Evolutionary conservation across 2,797 vertebrate species (phyloP).

Genomic region (Saguinus oedipus): DNA sequence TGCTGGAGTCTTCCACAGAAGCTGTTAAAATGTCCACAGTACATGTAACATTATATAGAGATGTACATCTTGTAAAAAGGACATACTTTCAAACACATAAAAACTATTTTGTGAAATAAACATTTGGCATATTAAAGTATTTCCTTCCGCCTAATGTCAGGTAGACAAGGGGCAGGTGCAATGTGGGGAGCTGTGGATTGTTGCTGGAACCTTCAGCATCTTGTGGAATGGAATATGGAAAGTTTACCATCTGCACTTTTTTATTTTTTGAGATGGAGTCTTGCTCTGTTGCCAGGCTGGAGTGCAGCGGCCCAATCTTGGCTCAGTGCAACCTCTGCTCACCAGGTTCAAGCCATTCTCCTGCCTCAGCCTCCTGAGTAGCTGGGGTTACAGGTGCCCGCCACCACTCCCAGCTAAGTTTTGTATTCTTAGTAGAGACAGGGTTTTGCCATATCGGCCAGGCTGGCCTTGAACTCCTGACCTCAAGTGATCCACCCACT

Average conservation of each 20-base stretch:
- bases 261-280: too few species aligned
- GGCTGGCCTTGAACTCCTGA: too few species aligned
- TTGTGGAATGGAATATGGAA: not conserved
- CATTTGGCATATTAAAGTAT: constrained; percentile 25
- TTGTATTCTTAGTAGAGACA: too few species aligned
- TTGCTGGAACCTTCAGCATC: not conserved
- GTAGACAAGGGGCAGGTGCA: not conserved
- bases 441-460: too few species aligned
- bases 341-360: too few species aligned
- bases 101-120: not conserved
- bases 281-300: too few species aligned
- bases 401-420: too few species aligned
- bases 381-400: too few species aligned
- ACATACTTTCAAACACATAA: not conserved
- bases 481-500: too few species aligned
- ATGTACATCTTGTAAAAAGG: not conserved
- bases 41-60: not conserved
- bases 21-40: not conserved
- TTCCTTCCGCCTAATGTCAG: not conserved
- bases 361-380: too few species aligned
- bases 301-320: too few species aligned
- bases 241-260: not conserved
- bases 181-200: not conserved
- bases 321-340: too few species aligned
- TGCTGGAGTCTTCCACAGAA: not conserved